phyloP scores from a whole-genome alignment of 2,888 invertebrate genomes.

The Ophion obscuratus region DNA sequence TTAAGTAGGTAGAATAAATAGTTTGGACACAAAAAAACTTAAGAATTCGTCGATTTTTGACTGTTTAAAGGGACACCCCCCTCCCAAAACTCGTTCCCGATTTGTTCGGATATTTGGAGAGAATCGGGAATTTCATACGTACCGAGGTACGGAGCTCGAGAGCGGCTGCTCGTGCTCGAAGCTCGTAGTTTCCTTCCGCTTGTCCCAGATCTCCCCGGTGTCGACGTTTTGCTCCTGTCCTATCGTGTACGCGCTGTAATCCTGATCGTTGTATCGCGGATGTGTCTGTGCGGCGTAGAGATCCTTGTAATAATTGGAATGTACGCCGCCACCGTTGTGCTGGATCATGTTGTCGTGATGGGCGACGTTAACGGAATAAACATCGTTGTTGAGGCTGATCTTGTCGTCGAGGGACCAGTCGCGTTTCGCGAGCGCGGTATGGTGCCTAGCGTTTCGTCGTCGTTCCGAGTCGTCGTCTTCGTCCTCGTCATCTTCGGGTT shows the following conservation, averaged over 20 bases:
- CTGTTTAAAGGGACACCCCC: too few relatives aligned
- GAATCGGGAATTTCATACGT: slow-evolving; percentile 50
- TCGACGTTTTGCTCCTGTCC: slow-evolving; percentile 83
- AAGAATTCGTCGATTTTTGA: too few relatives aligned
- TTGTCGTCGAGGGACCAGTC: slow-evolving; percentile 80
- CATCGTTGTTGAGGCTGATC: slow-evolving; percentile 78
- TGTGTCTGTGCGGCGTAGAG: slow-evolving; percentile 78
- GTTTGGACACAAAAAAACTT: too few relatives aligned
- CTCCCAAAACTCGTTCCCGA: too few relatives aligned
- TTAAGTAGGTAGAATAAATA: too few relatives aligned
- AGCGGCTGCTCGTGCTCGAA: slow-evolving; percentile 87
- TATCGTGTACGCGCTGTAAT: slow-evolving; percentile 80
- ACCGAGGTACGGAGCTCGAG: slow-evolving; percentile 84
- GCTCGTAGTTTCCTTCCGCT: slow-evolving; percentile 86
- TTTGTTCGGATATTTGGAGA: too few relatives aligned
- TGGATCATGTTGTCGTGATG: slow-evolving; percentile 79
- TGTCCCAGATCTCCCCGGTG: slow-evolving; percentile 83
- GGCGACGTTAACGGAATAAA: slow-evolving; percentile 79
- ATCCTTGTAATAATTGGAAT: slow-evolving; percentile 81
- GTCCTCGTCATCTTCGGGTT: slow-evolving; percentile 58
- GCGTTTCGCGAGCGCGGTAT: slow-evolving; percentile 71
- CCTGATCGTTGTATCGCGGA: slow-evolving; percentile 80
- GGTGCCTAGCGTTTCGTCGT: slow-evolving; percentile 36
- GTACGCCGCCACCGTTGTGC: slow-evolving; percentile 78
- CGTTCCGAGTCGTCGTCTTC: slow-evolving; percentile 41